phyloP scores from a whole-genome alignment of 2,888 invertebrate genomes.

The Lasioglossum villosulum region DNA sequence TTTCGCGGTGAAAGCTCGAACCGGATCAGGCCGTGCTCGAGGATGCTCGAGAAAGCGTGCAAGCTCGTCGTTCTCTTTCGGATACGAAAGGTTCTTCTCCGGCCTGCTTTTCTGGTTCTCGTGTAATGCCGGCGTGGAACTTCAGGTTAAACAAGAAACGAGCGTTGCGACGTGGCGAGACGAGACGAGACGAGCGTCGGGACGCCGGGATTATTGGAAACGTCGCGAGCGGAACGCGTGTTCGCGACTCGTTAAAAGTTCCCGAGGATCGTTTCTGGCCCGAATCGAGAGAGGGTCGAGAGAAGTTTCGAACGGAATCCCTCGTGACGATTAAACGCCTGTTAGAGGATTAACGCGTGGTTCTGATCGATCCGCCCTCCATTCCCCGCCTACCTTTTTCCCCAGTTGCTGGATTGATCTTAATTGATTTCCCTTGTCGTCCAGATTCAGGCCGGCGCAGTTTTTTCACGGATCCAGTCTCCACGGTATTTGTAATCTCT shows the following conservation, averaged over 20 bases:
- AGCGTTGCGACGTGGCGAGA: conserved; percentile 10
- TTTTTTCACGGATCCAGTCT: not conserved
- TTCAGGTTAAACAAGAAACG: conserved; percentile 59
- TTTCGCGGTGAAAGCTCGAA: conserved; percentile 22
- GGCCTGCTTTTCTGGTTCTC: conserved; percentile 23
- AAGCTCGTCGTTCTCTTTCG: conserved; percentile 10
- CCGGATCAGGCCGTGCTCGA: conserved; percentile 22
- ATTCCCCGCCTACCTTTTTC: not conserved
- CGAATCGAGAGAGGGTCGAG: conserved; percentile 69
- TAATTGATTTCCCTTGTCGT: conserved; percentile 52
- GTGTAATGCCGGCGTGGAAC: conserved; percentile 26
- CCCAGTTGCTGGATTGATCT: conserved; percentile 36
- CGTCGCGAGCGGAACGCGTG: conserved; percentile 46
- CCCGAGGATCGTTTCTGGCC: conserved; percentile 30
- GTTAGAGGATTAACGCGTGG: conserved; percentile 47
- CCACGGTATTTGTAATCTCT: conserved; percentile 4
- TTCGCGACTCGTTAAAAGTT: conserved; percentile 69
- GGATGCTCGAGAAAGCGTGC: conserved; percentile 28
- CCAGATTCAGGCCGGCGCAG: not conserved
- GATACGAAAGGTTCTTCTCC: not conserved
- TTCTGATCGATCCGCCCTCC: not conserved
- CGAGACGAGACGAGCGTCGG: not conserved
- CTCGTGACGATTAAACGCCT: conserved; percentile 54
- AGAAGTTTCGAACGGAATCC: conserved; percentile 29
- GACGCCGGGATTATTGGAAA: conserved; percentile 55